Percentiles rank a stretch among this genome's conserved stretches.
Evolutionary conservation across 1,140 invertebrate species (phyloP).

Genomic region (Helicorthomorpha holstii): DNA sequence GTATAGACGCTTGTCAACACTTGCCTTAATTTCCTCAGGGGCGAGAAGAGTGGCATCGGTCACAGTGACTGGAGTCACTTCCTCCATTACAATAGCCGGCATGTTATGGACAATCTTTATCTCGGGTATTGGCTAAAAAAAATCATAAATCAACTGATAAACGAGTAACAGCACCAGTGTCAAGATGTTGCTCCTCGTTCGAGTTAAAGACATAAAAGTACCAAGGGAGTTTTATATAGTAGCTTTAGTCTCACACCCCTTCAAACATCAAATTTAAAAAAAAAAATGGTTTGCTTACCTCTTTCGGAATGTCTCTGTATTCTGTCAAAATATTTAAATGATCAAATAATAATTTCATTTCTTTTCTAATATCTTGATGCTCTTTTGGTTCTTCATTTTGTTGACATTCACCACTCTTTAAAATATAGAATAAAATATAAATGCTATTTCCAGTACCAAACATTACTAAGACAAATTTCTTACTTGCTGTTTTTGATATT

Average conservation of each 20-base stretch:
- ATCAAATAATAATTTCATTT: slow-evolving; percentile 59
- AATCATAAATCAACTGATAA: too few species aligned
- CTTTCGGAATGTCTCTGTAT: slow-evolving; percentile 84
- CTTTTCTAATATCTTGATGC: slow-evolving; percentile 53
- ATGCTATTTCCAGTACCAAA: too few species aligned
- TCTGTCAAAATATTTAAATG: slow-evolving; percentile 86
- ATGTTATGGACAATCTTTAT: slow-evolving; percentile 79
- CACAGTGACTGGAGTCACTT: slow-evolving; percentile 74
- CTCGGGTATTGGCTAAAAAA: slow-evolving; percentile 56
- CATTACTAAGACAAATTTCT: background rate
- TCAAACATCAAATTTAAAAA: too few species aligned
- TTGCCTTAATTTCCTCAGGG: slow-evolving; percentile 78
- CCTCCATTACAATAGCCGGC: slow-evolving; percentile 82
- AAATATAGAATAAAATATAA: background rate
- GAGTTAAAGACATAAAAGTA: slow-evolving; percentile 3
- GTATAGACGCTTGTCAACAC: too few species aligned
- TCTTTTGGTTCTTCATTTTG: slow-evolving; percentile 45
- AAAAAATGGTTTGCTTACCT: slow-evolving; percentile 27
- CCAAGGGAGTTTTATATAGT: slow-evolving; percentile 1
- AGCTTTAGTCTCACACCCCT: background rate
- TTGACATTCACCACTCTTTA: background rate
- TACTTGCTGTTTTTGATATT: slow-evolving; percentile 61
- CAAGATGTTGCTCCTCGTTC: too few species aligned
- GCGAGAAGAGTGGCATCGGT: slow-evolving; percentile 74
- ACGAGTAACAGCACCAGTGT: too few species aligned